These are phyloP conservation scores for Trachurus trachurus DNA, from an alignment of 2,797 vertebrate genomes.

Conservation along the genomic window DNA sequence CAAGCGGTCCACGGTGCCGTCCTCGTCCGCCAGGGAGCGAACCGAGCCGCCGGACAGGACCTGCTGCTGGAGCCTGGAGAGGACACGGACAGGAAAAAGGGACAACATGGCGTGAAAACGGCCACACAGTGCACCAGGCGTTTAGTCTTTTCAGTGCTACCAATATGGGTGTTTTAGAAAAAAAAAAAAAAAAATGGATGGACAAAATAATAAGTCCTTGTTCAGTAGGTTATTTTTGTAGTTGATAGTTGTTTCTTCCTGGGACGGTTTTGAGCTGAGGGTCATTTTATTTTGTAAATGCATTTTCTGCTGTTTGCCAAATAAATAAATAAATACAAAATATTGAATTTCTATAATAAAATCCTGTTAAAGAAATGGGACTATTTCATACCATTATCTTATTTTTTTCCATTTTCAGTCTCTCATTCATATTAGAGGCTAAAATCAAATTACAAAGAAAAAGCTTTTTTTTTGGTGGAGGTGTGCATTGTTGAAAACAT, in stretches of 20 bases:
- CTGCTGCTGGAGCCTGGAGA: conserved; percentile 96
- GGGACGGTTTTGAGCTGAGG: not conserved
- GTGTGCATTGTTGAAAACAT: not conserved
- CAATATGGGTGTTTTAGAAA: accelerated
- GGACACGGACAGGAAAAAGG: conserved; percentile 33
- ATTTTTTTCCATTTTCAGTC: not conserved
- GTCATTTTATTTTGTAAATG: conserved; percentile 4
- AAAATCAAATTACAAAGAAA: not conserved
- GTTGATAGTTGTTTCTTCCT: not conserved
- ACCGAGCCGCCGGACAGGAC: conserved; percentile 93
- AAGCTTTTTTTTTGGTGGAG: not conserved
- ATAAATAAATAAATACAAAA: not conserved
- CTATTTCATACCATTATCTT: not conserved
- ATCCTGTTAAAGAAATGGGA: not conserved
- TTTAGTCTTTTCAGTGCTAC: not conserved
- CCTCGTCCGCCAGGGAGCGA: conserved; percentile 91
- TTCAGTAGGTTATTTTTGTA: too few relatives aligned
- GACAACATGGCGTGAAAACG: not conserved
- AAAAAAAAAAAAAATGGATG: too few relatives aligned
- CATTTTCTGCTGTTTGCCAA: not conserved
- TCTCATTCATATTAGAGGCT: not conserved
- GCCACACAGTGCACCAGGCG: not conserved
- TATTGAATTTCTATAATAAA: not conserved
- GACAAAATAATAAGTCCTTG: too few relatives aligned
- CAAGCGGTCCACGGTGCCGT: conserved; percentile 90